Evolutionary conservation across 2,888 invertebrate species (phyloP), one percentile per base, ranked within the genome.

Genomic region (Drosophila suboccidentalis): DNA sequence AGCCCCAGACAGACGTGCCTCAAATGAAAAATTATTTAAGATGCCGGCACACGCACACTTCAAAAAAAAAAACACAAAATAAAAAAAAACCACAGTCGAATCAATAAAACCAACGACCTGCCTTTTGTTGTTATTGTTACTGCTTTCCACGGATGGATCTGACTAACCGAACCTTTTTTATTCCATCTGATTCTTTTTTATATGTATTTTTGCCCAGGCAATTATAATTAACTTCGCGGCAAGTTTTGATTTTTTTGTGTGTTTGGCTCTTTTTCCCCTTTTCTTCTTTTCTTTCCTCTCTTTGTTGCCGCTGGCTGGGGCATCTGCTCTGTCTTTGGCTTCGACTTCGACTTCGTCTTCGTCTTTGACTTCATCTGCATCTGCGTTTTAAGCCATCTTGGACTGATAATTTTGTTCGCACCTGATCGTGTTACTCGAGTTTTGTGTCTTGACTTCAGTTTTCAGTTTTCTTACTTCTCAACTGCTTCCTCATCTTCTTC

Each of bases 181-280:
- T 15, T 26, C 32, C 58, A 36, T 44, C 17, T 59, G 34, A 49
- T 65, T 53, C 41, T 38, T 19, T 32, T 58, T 44, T 32, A 1
- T 47, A 53, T 78, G 89, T 85, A 53, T 78, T 84, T 85, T 85
- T 85, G 84, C 88, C 76, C 88, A 69, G 86, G 81, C 90, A 86
- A 86, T 86, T 86, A 86, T 86, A 86, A 86, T 86, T 86, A 86
- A 88, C 86, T 86, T 90, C 68, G 87, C 86, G 90, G 86, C 89
- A 68, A 90, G 84, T 89, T 88, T 90, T 88, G 88, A 87, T 86
- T 89, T 81, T 80, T 75, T 71, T 65, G 46, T 62, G 46, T 44
- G 41, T 53, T 62, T 49, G 46, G 49, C 71, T 47, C 65, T 49
- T 53, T 65, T 75, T 44, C 22, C 39, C 43, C 34, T 26, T 36